Percentiles rank a stretch among this genome's conserved stretches.
These are phyloP conservation scores for Sphenodon punctatus DNA, from an alignment of 2,797 vertebrate genomes.

Conservation along the genomic window DNA sequence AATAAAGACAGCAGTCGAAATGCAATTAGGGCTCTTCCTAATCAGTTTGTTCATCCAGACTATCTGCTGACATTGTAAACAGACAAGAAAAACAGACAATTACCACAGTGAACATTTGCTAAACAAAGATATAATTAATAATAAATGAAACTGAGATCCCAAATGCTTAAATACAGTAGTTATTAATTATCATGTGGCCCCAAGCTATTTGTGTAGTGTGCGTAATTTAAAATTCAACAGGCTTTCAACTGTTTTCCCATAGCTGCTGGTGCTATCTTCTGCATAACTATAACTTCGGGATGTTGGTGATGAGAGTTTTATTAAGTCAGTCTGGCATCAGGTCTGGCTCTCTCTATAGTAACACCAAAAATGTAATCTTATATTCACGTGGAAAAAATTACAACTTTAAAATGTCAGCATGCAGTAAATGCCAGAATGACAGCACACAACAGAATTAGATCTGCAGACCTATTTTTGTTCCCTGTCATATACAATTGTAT, in stretches of 20 bases:
- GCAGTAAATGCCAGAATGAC: slow-evolving; percentile 17
- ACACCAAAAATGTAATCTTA: slow-evolving; percentile 11
- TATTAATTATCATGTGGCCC: slow-evolving; percentile 55
- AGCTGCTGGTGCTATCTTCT: slow-evolving; percentile 16
- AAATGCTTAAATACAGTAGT: slow-evolving; percentile 59
- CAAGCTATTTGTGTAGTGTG: slow-evolving; percentile 49
- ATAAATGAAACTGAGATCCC: slow-evolving; percentile 49
- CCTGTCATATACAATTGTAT: slow-evolving; percentile 10
- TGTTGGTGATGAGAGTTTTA: slow-evolving; percentile 24
- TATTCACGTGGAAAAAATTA: slow-evolving; percentile 33
- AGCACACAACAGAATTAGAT: background rate
- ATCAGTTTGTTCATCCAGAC: slow-evolving; percentile 49
- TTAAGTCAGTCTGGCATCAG: background rate
- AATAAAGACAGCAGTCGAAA: slow-evolving; percentile 8
- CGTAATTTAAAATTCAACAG: slow-evolving; percentile 51
- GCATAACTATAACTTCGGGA: slow-evolving; percentile 16
- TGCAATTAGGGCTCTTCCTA: slow-evolving; percentile 28
- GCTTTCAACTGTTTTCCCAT: slow-evolving; percentile 40
- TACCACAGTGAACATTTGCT: slow-evolving; percentile 51
- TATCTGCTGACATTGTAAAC: slow-evolving; percentile 48
- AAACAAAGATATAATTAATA: slow-evolving; percentile 67
- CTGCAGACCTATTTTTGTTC: slow-evolving; percentile 25
- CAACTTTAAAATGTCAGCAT: background rate
- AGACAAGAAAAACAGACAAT: slow-evolving; percentile 61
- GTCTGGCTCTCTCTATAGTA: background rate